These are phyloP conservation scores for Melanchra persicariae DNA, from an alignment of 2,888 invertebrate species.

Conservation along the genomic window DNA sequence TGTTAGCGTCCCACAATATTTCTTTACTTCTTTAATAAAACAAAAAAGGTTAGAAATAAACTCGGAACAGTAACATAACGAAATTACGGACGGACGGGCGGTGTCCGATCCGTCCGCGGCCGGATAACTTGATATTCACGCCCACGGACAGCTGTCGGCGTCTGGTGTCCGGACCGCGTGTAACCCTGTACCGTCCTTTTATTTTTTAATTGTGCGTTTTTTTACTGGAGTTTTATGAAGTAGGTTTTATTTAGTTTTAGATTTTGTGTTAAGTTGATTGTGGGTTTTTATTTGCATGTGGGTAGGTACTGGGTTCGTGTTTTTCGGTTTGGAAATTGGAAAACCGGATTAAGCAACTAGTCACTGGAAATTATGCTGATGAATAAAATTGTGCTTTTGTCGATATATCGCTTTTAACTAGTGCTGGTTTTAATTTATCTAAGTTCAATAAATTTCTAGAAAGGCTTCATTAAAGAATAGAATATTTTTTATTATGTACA, in stretches of 20 bases:
- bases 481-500: no score
- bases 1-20: slow-evolving; percentile 29
- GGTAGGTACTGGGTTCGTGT: neutral
- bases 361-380: neutral
- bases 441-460: no score
- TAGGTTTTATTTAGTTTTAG: slow-evolving; percentile 17
- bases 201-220: slow-evolving; percentile 38
- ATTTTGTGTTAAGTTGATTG: neutral
- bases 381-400: neutral
- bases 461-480: no score
- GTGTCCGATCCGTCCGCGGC: slow-evolving; percentile 47
- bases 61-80: slow-evolving; percentile 38
- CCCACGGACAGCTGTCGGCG: slow-evolving; percentile 53
- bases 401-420: no score
- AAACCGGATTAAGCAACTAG: neutral
- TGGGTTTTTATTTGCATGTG: slow-evolving; percentile 25
- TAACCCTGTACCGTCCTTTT: slow-evolving; percentile 14
- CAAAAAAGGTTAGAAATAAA: slow-evolving; percentile 48
- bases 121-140: slow-evolving; percentile 65
- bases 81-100: slow-evolving; percentile 31
- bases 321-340: neutral
- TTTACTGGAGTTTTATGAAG: slow-evolving; percentile 27
- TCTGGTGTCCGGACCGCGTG: slow-evolving; percentile 29
- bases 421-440: no score
- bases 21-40: slow-evolving; percentile 48